phyloP scores from a whole-genome alignment of 1,140 invertebrate species.

The Panagrolaimus sp. region DNA sequence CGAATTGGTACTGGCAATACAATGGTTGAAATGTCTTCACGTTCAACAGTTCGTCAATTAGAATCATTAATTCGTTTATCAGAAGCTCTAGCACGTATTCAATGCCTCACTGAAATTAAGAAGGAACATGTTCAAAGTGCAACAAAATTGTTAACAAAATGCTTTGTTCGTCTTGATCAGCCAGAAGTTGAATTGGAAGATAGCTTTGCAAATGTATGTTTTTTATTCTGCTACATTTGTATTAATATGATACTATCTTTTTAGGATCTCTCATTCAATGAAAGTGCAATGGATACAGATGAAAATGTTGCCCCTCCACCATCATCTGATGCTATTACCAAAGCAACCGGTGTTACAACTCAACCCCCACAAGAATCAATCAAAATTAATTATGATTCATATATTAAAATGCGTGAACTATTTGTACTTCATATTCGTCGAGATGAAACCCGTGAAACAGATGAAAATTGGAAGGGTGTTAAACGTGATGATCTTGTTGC shows the following conservation, averaged over 20 bases:
- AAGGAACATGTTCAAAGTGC: slow-evolving; percentile 86
- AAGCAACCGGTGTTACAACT: slow-evolving; percentile 22
- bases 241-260: slow-evolving; percentile 20
- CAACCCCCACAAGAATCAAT: slow-evolving; percentile 66
- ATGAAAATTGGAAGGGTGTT: slow-evolving; percentile 65
- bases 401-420: slow-evolving; percentile 84
- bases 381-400: slow-evolving; percentile 86
- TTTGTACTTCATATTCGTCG: slow-evolving; percentile 79
- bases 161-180: slow-evolving; percentile 93
- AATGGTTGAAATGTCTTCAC: slow-evolving; percentile 66
- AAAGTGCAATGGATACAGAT: slow-evolving; percentile 30
- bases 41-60: slow-evolving; percentile 94
- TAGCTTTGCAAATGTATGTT: slow-evolving; percentile 59
- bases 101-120: slow-evolving; percentile 68
- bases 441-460: slow-evolving; percentile 68
- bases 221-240: slow-evolving; percentile 3
- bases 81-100: slow-evolving; percentile 89
- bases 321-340: slow-evolving; percentile 19
- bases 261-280: slow-evolving; percentile 40
- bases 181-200: slow-evolving; percentile 90
- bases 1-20: slow-evolving; percentile 66
- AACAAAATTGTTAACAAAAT: slow-evolving; percentile 87
- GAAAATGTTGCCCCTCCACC: slow-evolving; percentile 17
- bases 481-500: slow-evolving; percentile 76
- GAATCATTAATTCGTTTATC: slow-evolving; percentile 93